Evolutionary conservation across 1,140 invertebrate genomes (phyloP).

Genomic region (Brachionus angularis): DNA sequence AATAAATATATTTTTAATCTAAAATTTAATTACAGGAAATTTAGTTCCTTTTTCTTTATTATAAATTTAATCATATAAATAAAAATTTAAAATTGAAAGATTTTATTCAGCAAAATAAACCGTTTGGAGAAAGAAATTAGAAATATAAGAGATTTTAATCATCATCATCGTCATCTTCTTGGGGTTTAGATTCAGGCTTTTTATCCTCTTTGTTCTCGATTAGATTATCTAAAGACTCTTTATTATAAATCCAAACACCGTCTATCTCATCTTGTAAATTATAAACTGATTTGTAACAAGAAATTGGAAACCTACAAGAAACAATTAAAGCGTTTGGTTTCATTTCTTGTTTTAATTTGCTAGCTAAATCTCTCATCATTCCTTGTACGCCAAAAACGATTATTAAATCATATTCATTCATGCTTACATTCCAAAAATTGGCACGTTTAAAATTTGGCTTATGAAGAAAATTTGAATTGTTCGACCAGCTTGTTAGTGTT

Average conservation of each 20-base stretch:
- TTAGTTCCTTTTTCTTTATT: no score
- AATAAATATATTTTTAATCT: no score
- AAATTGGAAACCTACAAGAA: conserved; percentile 37
- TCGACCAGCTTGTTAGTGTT: neutral
- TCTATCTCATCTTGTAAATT: conserved; percentile 13
- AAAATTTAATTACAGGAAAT: no score
- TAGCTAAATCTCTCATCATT: conserved; percentile 43
- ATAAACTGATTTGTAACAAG: conserved; percentile 2
- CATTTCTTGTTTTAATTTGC: conserved; percentile 41
- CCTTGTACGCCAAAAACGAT: conserved; percentile 39
- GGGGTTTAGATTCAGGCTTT: neutral
- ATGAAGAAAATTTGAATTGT: neutral
- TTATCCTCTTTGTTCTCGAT: conserved; percentile 16
- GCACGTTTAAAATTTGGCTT: conserved; percentile 35
- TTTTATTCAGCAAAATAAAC: no score
- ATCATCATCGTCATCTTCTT: conserved; percentile 36
- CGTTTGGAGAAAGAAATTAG: no score
- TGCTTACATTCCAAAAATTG: conserved; percentile 43
- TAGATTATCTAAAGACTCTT: conserved; percentile 24
- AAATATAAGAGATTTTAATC: neutral
- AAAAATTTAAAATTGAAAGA: conserved; percentile 3
- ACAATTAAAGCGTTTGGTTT: conserved; percentile 24
- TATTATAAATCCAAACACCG: conserved; percentile 40
- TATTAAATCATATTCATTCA: conserved; percentile 36
- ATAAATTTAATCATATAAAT: neutral